phyloP scores from a whole-genome alignment of 2,113 vertebrate genomes.

The Halichoeres trimaculatus region DNA sequence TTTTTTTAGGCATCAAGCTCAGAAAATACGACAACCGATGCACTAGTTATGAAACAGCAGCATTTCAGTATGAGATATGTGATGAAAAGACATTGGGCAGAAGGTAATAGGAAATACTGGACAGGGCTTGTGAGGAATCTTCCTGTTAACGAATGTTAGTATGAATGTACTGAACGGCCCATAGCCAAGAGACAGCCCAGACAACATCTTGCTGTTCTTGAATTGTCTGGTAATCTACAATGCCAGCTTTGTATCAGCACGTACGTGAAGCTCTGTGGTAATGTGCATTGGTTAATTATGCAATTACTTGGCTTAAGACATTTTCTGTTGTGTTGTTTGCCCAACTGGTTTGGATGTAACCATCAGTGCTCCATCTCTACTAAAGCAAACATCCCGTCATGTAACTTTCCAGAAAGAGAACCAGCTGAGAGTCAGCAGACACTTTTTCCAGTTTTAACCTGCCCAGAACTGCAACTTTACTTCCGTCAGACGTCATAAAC shows the following conservation, averaged over 20 bases:
- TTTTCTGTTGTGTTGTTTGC: not conserved
- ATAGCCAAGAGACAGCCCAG: not conserved
- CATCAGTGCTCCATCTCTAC: constrained; percentile 3
- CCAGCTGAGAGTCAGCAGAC: constrained; percentile 1
- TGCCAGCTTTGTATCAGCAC: too few species aligned
- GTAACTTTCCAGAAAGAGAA: constrained; percentile 7
- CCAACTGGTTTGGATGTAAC: not conserved
- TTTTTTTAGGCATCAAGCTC: too few species aligned
- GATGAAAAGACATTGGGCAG: too few species aligned
- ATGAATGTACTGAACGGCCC: not conserved
- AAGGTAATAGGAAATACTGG: not conserved
- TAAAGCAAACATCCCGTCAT: constrained; percentile 11
- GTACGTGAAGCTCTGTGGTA: not conserved
- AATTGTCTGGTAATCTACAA: too few species aligned
- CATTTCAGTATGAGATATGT: too few species aligned
- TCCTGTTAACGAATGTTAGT: not conserved
- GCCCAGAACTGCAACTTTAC: not conserved
- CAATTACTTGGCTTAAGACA: not conserved
- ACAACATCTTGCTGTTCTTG: not conserved
- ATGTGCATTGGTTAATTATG: not conserved
- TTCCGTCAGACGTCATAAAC: constrained; percentile 46
- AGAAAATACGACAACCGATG: too few species aligned
- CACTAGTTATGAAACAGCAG: too few species aligned
- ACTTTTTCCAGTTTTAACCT: not conserved
- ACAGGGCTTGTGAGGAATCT: not conserved